These are phyloP conservation scores for Amphiduros pacificus DNA, from an alignment of 2,888 invertebrate species.

Conservation along the genomic window DNA sequence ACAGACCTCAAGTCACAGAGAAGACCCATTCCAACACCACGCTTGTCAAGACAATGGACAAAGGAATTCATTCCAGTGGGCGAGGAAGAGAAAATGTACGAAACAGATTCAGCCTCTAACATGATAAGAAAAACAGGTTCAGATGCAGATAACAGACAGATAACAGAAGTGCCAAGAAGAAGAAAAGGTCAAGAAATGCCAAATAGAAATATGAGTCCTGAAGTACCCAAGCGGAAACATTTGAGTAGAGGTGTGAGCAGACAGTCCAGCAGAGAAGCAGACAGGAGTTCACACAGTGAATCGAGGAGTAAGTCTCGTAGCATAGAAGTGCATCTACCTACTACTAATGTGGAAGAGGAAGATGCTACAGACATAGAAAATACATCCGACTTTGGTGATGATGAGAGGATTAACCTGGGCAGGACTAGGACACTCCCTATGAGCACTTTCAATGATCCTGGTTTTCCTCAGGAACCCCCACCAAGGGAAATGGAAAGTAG, in stretches of 20 bases:
- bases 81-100: background rate
- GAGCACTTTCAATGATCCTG: slow-evolving; percentile 2
- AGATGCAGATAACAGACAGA: too few relatives aligned
- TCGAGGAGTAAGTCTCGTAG: too few relatives aligned
- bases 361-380: background rate
- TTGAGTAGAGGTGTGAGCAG: background rate
- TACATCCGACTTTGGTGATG: background rate
- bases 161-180: background rate
- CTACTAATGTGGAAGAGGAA: background rate
- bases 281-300: too few relatives aligned
- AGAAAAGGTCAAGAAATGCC: background rate
- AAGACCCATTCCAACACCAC: slow-evolving; percentile 8
- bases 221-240: background rate
- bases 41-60: background rate
- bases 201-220: background rate
- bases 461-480: background rate
- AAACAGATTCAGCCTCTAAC: background rate
- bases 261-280: background rate
- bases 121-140: background rate
- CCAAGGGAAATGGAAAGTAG: background rate
- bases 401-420: too few relatives aligned
- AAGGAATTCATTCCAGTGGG: too few relatives aligned
- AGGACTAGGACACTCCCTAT: too few relatives aligned
- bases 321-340: background rate
- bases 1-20: background rate